Conservation (phyloP, 2,888 invertebrate species). For the Amblyjoppa proteus region DNA sequence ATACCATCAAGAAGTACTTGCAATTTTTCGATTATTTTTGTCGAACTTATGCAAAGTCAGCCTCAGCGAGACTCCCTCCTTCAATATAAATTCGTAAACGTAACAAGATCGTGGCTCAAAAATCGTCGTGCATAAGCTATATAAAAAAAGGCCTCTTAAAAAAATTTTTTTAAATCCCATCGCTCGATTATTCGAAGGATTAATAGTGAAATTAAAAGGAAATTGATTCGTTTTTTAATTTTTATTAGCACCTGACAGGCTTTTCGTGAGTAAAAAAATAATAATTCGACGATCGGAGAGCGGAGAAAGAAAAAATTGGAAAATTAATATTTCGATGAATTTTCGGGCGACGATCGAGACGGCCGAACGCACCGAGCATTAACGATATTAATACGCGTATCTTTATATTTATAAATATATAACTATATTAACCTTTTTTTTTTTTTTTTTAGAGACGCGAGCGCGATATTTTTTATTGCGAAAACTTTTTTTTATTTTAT, state of each 20-base stretch:
- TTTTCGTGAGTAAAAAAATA: slow-evolving; percentile 34
- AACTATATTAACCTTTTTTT: slow-evolving; percentile 49
- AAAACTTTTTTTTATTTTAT: neutral
- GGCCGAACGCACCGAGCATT: slow-evolving; percentile 43
- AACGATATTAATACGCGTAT: slow-evolving; percentile 7
- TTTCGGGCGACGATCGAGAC: slow-evolving; percentile 29
- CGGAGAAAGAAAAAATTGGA: slow-evolving; percentile 15
- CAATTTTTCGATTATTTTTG: too few species aligned
- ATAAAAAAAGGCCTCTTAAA: slow-evolving; percentile 4
- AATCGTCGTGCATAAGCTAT: slow-evolving; percentile 14
- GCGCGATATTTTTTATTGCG: slow-evolving; percentile 30
- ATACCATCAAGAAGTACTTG: too few species aligned
- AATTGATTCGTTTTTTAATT: neutral
- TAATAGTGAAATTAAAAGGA: slow-evolving; percentile 30
- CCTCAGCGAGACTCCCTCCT: too few species aligned
- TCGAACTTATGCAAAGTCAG: too few species aligned
- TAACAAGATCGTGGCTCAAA: slow-evolving; percentile 52
- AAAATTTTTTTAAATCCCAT: slow-evolving; percentile 25
- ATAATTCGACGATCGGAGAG: slow-evolving; percentile 42
- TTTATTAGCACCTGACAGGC: slow-evolving; percentile 53
- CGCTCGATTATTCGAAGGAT: slow-evolving; percentile 19
- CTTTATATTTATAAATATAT: slow-evolving; percentile 62
- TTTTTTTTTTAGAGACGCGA: slow-evolving; percentile 15
- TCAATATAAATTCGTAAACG: slow-evolving; percentile 58
- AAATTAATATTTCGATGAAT: slow-evolving; percentile 44